phyloP scores from a whole-genome alignment of 2,113 vertebrate species.

The Ctenodactylus gundi region DNA sequence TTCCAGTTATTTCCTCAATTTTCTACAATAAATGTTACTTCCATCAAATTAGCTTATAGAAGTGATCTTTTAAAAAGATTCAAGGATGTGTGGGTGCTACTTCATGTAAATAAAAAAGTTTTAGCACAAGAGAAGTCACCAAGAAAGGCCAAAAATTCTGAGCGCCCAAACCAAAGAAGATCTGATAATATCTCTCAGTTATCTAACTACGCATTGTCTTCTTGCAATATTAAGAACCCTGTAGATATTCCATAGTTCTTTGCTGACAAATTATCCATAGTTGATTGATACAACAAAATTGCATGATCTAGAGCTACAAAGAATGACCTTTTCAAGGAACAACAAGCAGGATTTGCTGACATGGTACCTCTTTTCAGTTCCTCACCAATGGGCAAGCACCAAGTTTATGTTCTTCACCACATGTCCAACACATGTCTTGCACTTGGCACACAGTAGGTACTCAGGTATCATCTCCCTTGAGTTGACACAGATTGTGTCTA shows the following conservation, averaged over 20 bases:
- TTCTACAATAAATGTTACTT: neutral
- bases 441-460: neutral
- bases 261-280: neutral
- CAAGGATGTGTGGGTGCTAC: neutral
- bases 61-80: neutral
- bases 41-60: neutral
- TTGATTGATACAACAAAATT: neutral
- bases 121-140: neutral
- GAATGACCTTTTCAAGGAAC: neutral
- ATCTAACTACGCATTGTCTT: neutral
- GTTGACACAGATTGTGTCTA: neutral
- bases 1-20: neutral
- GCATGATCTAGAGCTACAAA: neutral
- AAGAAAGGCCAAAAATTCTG: neutral
- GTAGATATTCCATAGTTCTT: neutral
- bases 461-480: neutral
- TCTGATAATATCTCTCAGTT: neutral
- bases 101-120: neutral
- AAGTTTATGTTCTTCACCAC: neutral
- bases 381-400: neutral
- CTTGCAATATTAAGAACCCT: neutral
- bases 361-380: neutral
- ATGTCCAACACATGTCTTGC: neutral
- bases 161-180: neutral
- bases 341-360: neutral